These are phyloP conservation scores for Sarcophaga peregrina DNA, from an alignment of 1,140 invertebrate genomes.

Conservation along the genomic window DNA sequence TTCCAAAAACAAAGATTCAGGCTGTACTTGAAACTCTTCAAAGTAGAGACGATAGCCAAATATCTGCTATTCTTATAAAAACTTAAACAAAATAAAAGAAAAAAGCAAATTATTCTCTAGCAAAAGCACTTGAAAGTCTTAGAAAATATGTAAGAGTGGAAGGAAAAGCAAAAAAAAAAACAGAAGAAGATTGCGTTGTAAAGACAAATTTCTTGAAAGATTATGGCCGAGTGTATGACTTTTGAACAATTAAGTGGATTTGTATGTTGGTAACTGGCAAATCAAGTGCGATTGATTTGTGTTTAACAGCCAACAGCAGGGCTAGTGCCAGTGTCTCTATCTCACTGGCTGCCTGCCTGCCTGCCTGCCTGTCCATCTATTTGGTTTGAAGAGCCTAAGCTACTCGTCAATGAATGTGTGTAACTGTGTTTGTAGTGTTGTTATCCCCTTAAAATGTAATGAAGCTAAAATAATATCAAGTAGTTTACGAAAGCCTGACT, in stretches of 20 bases:
- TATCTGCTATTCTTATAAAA: too few relatives aligned
- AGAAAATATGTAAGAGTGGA: too few relatives aligned
- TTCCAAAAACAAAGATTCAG: too few relatives aligned
- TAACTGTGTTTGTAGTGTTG: background rate
- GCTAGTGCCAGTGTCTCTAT: background rate
- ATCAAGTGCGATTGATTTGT: constrained; percentile 41
- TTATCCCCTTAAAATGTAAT: constrained; percentile 21
- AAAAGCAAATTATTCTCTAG: too few relatives aligned
- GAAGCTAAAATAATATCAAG: constrained; percentile 32
- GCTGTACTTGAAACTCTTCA: too few relatives aligned
- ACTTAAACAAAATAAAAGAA: too few relatives aligned
- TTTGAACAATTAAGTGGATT: constrained; percentile 40
- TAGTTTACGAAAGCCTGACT: background rate
- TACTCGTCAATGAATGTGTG: background rate
- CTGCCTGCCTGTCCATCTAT: background rate
- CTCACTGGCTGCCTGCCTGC: background rate
- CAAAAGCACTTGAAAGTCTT: too few relatives aligned
- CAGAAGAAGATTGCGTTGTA: too few relatives aligned
- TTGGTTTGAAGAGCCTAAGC: background rate
- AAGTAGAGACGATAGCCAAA: too few relatives aligned
- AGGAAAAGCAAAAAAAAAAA: too few relatives aligned
- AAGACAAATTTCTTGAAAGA: background rate
- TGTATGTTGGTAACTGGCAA: constrained; percentile 38
- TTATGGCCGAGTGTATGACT: constrained; percentile 33
- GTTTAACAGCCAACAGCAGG: background rate